Evolutionary conservation across 2,888 invertebrate species (phyloP), one percentile per base, ranked within the genome.

Genomic region (Lasioglossum marginatum): DNA sequence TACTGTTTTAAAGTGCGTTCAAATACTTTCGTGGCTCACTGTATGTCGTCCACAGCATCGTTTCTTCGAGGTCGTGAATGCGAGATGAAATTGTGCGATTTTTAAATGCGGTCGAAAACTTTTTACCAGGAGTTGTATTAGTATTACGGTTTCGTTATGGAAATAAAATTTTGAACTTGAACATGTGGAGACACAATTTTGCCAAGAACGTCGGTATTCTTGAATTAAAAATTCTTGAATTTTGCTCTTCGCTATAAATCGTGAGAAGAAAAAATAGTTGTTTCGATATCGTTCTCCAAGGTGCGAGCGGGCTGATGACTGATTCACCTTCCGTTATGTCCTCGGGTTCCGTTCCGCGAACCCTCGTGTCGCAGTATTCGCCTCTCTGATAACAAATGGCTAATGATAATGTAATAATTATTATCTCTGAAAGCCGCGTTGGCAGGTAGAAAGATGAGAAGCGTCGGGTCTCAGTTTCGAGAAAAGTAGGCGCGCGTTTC

Each of bases 371-470:
- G 45, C 57, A n/a, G 57, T 57, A 12, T 57, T 57, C 10, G 23
- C 16, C 40, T 63, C 63, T 77, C 52, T 77, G 81, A 87, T 85
- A 87, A 89, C 77, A 81, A 89, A 82, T 85, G 87, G 60, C 82
- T 80, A 79, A 84, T 78, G 88, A 88, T 88, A 87, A 88, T 84
- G 68, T 82, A 87, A 90, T 87, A 88, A 88, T 86, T 86, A 87
- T 85, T 80, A 83, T 82, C 81, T 57, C 74, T 48, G 60, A 60
- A 70, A 79, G 71, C n/a, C n/a, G 72, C 68, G 57, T 63, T 57
- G n/a, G 48, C 73, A 60, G 37, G 48, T 52, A 73, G 79, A 68
- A 81, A 79, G 76, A 70, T 45, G 63, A 79, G 73, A 82, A 68
- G 74, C 77, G 48, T 27, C 77, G 40, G 48, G 57, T 57, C 77